Base-by-base conservation (phyloP, 2,888 invertebrate genomes). In the Micropterix aruncella region DNA sequence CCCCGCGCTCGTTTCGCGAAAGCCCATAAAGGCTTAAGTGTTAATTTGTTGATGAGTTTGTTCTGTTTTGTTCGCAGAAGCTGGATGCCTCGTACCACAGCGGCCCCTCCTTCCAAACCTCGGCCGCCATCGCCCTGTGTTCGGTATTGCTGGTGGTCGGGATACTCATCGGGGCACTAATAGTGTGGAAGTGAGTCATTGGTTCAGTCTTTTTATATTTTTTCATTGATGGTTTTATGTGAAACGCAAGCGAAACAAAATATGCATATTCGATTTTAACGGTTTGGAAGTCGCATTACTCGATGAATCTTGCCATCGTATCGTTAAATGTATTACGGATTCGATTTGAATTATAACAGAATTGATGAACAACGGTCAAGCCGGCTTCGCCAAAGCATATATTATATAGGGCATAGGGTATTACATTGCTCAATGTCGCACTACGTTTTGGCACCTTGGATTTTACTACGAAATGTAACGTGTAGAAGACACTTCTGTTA, bases 181-280 rank as follows among this genome's bases (percentile, higher is more conserved):
- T 88, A 55, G 81, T 86, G 63, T 88, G 88, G 87, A 88, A 87
- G 88, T 88, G 75, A 87, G 87, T 84, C n/a, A n/a, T n/a, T n/a
- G n/a, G n/a, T n/a, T n/a, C 65, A n/a, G n/a, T n/a, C 44, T 43
- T 45, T 44, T 38, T 3, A 16, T 42, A 41, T 18, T 18, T 40
- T 17, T 16, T 17, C 18, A 41, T 12, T 18, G n/a, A 15, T 16
- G 17, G 41, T 17, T 16, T 16, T 39, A 38, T 12, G 4, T 12
- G 38, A 17, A 3, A 16, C 16, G 15, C 16, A 39, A 12, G 17
- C 39, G 12, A 5, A 16, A 16, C 12, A 16, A 17, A n/a, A n/a
- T n/a, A n/a, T n/a, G n/a, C n/a, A n/a, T n/a, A n/a, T n/a, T n/a
- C n/a, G n/a, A 38, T 38, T n/a, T n/a, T 7, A 38, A 38, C 36